These are phyloP conservation scores for Sinocyclocheilus grahami DNA, from an alignment of 2,113 vertebrate species.

Conservation along the genomic window DNA sequence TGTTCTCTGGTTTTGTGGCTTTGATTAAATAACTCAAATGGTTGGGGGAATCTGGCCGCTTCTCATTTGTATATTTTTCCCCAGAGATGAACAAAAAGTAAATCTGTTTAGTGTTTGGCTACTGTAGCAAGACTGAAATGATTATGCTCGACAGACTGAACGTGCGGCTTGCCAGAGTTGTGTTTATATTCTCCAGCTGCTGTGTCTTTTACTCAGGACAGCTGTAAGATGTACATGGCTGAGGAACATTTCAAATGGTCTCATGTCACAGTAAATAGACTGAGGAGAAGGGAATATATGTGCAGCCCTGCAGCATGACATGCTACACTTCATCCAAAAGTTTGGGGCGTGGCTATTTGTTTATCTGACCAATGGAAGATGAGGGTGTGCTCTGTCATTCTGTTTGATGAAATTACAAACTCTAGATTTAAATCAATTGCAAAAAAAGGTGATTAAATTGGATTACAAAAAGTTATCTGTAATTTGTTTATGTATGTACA, in stretches of 20 bases:
- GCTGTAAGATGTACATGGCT: neutral
- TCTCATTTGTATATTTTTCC: neutral
- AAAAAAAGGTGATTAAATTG: no score
- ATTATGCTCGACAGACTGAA: conserved; percentile 1
- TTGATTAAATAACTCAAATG: neutral
- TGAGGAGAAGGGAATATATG: neutral
- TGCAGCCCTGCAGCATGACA: neutral
- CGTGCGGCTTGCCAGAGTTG: conserved; percentile 1
- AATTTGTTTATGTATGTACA: no score
- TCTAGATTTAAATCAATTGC: neutral
- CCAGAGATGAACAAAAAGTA: conserved; percentile 20
- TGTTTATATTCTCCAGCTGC: conserved; percentile 41
- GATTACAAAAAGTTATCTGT: no score
- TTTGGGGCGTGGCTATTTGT: neutral
- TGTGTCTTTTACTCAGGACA: neutral
- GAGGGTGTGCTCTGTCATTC: neutral
- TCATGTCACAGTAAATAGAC: neutral
- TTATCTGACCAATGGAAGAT: neutral
- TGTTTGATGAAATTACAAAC: neutral
- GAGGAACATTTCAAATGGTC: neutral
- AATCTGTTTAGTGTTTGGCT: conserved; percentile 40
- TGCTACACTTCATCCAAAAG: neutral
- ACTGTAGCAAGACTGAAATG: neutral
- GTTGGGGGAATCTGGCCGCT: neutral
- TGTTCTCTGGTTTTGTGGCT: neutral